Percentiles rank a stretch among this genome's conserved stretches.
Conservation (phyloP, 2,797 vertebrate genomes). For the Sphaeramia orbicularis region DNA sequence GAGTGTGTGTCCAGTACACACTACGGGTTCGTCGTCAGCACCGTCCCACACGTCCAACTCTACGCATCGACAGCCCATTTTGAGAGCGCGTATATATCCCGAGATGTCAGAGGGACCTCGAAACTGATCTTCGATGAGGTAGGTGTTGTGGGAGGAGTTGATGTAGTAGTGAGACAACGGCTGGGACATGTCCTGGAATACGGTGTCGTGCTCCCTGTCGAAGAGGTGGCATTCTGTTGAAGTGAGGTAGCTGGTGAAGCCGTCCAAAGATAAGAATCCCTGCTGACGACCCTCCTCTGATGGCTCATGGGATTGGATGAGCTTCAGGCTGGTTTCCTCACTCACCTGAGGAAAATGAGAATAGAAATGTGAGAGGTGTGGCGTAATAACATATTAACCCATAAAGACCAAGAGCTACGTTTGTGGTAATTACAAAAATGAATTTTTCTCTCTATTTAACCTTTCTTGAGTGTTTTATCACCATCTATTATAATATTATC, state of each 20-base stretch:
- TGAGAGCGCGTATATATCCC: constrained; percentile 93
- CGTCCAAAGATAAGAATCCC: constrained; percentile 93
- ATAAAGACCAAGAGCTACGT: too few relatives aligned
- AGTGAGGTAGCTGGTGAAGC: constrained; percentile 95
- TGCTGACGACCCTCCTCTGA: constrained; percentile 90
- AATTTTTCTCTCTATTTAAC: too few relatives aligned
- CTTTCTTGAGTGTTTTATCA: too few relatives aligned
- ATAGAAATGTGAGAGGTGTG: constrained; percentile 1
- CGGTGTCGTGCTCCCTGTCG: constrained; percentile 89
- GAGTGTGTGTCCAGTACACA: constrained; percentile 91
- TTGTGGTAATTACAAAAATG: too few relatives aligned
- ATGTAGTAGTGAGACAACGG: constrained; percentile 96
- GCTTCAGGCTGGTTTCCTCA: constrained; percentile 91
- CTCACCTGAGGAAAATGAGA: constrained; percentile 78
- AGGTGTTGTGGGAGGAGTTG: constrained; percentile 96
- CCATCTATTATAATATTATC: too few relatives aligned
- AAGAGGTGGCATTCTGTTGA: constrained; percentile 93
- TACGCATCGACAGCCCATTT: constrained; percentile 95
- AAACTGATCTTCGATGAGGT: constrained; percentile 96
- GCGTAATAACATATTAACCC: too few relatives aligned
- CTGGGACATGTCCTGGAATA: constrained; percentile 95
- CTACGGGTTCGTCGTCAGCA: constrained; percentile 89
- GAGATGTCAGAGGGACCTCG: constrained; percentile 92
- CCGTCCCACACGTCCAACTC: constrained; percentile 95
- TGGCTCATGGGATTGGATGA: constrained; percentile 92